Evolutionary conservation across 2,113 vertebrate species (phyloP), one percentile per base, ranked within the genome.

Genomic region (Nothocercus nigrocapillus): DNA sequence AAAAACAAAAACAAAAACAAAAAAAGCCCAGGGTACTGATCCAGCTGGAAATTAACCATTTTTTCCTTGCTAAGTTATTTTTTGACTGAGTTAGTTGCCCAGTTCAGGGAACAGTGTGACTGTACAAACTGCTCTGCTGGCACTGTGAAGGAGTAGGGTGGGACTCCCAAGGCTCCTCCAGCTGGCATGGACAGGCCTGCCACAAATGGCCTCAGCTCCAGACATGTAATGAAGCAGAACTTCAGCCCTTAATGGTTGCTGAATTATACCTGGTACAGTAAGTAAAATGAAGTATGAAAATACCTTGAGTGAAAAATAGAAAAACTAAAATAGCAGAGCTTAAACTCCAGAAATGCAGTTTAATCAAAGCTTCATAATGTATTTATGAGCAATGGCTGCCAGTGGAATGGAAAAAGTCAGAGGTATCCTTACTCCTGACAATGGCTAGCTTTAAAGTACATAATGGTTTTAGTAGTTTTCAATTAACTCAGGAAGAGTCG

Each of bases 91-190:
- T 44, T 20, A 7, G 0, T 49, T 80, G 12, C 24, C 21, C 49
- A 66, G 0, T n/a, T 49, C 49, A 70, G 72, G 32, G 74, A 58
- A 49, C 8, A 40, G 75, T 3, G 59, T 45, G n/a, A 5, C 20
- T 59, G 30, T 28, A 13, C 11, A 51, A 92, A 5, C 30, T 22
- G 49, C 73, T 67, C 51, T 42, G 73, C 76, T 92, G 42, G 45
- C 47, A 45, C 21, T 0, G 0, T 32, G 51, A 36, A 63, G 16
- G 11, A 18, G 13, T 0, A 1, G 5, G 15, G 28, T 47, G 61
- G 44, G 67, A 5, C 7, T 94, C 82, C 45, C 34, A 0, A 0
- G 25, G 42, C 19, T 80, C 21, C 74, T 5, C 3, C 69, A 68
- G 56, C 69, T 84, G 88, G 51, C 38, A 42, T 0, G 2, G 58